Percentiles rank a stretch among this genome's conserved stretches.
phyloP scores from a whole-genome alignment of 2,113 vertebrate species.

The Hystrix brachyura region DNA sequence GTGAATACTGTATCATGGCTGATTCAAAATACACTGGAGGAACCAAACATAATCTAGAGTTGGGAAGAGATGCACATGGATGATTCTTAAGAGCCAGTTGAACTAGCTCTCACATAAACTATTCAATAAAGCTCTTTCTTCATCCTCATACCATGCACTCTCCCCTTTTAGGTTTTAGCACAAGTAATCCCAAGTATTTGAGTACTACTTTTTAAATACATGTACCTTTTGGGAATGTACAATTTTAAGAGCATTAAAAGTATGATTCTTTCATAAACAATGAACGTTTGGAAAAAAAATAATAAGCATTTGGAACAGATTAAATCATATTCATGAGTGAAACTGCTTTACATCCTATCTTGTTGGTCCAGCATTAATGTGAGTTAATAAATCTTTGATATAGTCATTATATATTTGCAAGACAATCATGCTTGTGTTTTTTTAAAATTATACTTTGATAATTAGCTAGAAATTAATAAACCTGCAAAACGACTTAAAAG shows the following conservation, averaged over 20 bases:
- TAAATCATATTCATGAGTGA: constrained; percentile 3
- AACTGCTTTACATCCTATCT: background rate
- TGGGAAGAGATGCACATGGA: background rate
- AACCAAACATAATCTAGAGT: background rate
- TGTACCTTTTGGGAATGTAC: background rate
- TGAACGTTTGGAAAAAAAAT: background rate
- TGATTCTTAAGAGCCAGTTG: background rate
- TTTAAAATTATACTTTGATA: background rate
- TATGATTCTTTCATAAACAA: background rate
- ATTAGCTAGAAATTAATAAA: constrained; percentile 31
- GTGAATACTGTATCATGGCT: background rate
- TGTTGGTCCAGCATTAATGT: background rate
- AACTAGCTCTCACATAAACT: background rate
- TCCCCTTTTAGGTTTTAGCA: background rate
- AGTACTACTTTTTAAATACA: background rate
- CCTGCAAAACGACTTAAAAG: constrained; percentile 1
- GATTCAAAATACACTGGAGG: background rate
- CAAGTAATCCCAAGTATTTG: background rate
- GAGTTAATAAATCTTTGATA: constrained; percentile 20
- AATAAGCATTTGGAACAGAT: background rate
- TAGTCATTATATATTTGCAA: background rate
- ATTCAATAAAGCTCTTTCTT: background rate
- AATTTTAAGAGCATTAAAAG: constrained; percentile 24
- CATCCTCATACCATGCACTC: background rate
- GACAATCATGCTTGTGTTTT: background rate